Evolutionary conservation across 1,140 invertebrate genomes (phyloP), one percentile per base, ranked within the genome.

Genomic region (Trissolcus basalis): DNA sequence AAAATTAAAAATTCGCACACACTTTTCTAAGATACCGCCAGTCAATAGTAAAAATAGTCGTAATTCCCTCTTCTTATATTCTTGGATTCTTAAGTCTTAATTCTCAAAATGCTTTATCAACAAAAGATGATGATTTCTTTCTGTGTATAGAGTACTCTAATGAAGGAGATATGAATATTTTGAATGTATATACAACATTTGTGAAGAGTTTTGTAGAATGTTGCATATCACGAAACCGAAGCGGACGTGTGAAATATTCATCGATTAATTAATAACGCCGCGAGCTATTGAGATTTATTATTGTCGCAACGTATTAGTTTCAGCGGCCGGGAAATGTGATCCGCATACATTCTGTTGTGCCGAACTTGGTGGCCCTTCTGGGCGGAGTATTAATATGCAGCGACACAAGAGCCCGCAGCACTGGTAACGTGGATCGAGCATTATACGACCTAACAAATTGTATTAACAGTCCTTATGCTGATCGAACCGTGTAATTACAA

Each of bases 381-480:
- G 63, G 65, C 60, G 47, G 55, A 51, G 49, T 78, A 78, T 78
- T 78, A 78, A 73, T 78, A 77, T 77, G 39, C 75, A 77, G 59
- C 36, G 58, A 65, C 70, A 63, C 45, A 78, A 71, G 70, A 74
- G 70, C 76, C 65, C 61, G 19, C 56, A 74, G 65, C 65, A 33
- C 14, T 63, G 56, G 45, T 70, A 71, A 70, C 19, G 19, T 27
- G 65, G 76, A 65, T 67, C 49, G 67, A 78, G 65, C 61, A 74
- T 64, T 70, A 78, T 74, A 70, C 58, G 54, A 45, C 60, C 76
- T 70, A 74, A 67, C 76, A 78, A 78, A 78, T 78, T 74, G 65
- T 63, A 65, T 78, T 78, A 70, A 71, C 70, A 61, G 76, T 78
- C 77, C 71, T 78, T 78, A 78, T 74, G 70, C 54, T 50, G 65